phyloP scores from a whole-genome alignment of 2,888 invertebrate genomes.

The Laothoe populi region DNA sequence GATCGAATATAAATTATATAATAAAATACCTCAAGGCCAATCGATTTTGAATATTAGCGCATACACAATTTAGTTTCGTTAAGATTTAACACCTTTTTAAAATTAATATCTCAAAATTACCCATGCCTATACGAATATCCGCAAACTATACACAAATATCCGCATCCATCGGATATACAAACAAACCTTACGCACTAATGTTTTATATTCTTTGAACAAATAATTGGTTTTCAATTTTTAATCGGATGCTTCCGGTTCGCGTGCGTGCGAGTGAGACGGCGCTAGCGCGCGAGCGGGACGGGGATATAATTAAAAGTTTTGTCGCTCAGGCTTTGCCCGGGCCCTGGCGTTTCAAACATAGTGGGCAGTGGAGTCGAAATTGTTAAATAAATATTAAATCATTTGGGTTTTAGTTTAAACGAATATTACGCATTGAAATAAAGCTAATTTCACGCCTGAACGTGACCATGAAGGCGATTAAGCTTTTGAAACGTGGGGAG shows the following conservation, averaged over 20 bases:
- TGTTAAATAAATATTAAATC: neutral
- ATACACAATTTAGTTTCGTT: no score
- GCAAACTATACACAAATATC: neutral
- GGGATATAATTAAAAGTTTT: constrained; percentile 29
- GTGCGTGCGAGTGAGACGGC: constrained; percentile 47
- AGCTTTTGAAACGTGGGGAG: no score
- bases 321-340: constrained; percentile 25
- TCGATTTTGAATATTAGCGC: no score
- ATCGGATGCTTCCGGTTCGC: constrained; percentile 34
- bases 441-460: no score
- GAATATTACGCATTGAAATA: no score
- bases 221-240: constrained; percentile 32
- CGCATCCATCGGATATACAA: neutral
- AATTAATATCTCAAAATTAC: neutral
- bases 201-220: constrained; percentile 25
- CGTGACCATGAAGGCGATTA: no score
- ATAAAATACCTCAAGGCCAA: no score
- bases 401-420: no score
- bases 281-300: constrained; percentile 37
- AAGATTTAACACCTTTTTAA: no score
- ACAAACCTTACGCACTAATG: constrained; percentile 15
- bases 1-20: no score
- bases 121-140: neutral
- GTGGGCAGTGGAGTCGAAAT: constrained; percentile 12
- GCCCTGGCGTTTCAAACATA: constrained; percentile 15